Evolutionary conservation across 2,888 invertebrate genomes (phyloP), one percentile per base, ranked within the genome.

Genomic region (Drosophila mulleri): DNA sequence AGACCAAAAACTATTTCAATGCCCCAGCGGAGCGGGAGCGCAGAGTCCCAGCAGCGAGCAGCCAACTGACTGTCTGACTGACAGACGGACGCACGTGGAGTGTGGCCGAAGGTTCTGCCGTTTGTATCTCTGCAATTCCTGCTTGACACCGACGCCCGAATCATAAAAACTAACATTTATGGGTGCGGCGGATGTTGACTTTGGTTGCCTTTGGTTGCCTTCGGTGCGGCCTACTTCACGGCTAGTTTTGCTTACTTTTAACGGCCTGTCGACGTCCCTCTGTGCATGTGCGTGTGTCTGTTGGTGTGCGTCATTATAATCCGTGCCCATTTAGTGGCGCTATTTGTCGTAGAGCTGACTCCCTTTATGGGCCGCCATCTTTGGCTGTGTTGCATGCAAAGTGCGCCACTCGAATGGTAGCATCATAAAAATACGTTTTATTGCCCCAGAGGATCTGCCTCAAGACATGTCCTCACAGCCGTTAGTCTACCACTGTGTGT

Each of bases 1-100:
- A 83, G 90, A 89, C 90, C 90, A 83, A 84, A 86, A 90, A 90
- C 88, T 90, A 89, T 90, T 78, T 70, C 80, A 75, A 85, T 76
- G 67, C 75, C 77, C 74, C 58, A 67, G 78, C 78, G 53, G 88
- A 72, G n/a, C n/a, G 11, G 9, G n/a, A n/a, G n/a, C n/a, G n/a
- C n/a, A n/a, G n/a, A n/a, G n/a, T n/a, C n/a, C n/a, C n/a, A 41
- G 16, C 37, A 7, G 6, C 37, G 16, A 32, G 32, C 52, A 47
- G 18, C 45, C 12, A 35, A 20, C 50, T 35, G 32, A 9, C 72
- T 20, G 42, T 8, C 53, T 20, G 54, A 62, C 48, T 9, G 26
- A 41, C 20, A 14, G 50, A 44, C 59, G 35, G 57, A 11, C 44
- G 29, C 8, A 9, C 26, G 29, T 16, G 14, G 35, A 35, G 23